phyloP scores from a whole-genome alignment of 2,888 invertebrate genomes.

The Mermis nigrescens region DNA sequence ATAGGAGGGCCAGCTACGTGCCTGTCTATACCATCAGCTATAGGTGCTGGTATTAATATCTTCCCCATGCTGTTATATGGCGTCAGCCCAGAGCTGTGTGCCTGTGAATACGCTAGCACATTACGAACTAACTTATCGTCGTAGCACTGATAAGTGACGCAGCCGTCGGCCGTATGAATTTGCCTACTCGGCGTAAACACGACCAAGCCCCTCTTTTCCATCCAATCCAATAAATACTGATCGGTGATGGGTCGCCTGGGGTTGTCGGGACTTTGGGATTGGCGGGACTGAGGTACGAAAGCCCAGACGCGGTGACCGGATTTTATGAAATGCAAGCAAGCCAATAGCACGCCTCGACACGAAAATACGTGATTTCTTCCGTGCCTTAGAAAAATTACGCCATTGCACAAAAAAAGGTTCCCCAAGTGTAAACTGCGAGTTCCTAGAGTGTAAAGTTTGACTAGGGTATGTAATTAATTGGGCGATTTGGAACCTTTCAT shows the following conservation, averaged over 20 bases:
- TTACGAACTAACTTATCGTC: slow-evolving; percentile 5
- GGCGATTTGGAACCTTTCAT: too few relatives aligned
- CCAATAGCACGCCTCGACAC: not conserved
- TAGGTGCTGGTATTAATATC: too few relatives aligned
- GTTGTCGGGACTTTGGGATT: not conserved
- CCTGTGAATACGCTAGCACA: too few relatives aligned
- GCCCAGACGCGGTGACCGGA: not conserved
- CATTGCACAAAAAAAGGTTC: too few relatives aligned
- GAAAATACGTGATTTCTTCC: not conserved
- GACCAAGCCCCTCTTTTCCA: not conserved
- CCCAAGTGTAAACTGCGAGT: too few relatives aligned
- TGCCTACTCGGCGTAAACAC: not conserved
- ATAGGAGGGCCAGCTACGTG: too few relatives aligned
- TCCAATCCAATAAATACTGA: not conserved
- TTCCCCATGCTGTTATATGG: too few relatives aligned
- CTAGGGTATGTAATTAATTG: too few relatives aligned
- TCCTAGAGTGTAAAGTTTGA: too few relatives aligned
- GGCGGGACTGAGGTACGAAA: slow-evolving; percentile 4
- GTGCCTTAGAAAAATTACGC: not conserved
- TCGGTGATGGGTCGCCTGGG: not conserved
- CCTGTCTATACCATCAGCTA: too few relatives aligned
- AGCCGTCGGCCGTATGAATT: not conserved
- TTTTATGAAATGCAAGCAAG: not conserved
- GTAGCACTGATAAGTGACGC: too few relatives aligned
- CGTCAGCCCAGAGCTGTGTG: too few relatives aligned